Evolutionary conservation across 2,113 vertebrate genomes (phyloP), one percentile per base, ranked within the genome.

Genomic region (Chaenocephalus aceratus): DNA sequence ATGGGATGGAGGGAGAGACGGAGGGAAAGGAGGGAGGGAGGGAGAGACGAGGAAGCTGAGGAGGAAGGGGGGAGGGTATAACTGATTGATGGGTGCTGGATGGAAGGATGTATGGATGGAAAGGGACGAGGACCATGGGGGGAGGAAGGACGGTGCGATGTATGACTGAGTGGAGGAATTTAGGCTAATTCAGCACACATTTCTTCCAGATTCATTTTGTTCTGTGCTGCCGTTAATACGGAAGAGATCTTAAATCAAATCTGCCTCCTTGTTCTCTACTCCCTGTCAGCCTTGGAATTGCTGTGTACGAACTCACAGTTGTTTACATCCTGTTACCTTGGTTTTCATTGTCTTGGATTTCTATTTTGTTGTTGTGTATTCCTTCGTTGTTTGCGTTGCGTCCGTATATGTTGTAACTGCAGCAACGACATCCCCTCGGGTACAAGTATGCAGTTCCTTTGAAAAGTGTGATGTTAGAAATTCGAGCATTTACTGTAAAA

Each of bases 101-200:
- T 80, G 56, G 62, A 86, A 87, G 60, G 82, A 69, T 51, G 70
- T 61, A 62, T 80, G 81, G 77, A 87, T 83, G 81, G 81, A 82
- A 49, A 63, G 10, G 45, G 58, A 34, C 16, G 21, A 57, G 44
- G 63, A 23, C 71, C 71, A 61, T 1, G 36, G 49, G 45, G 16
- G 65, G 45, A 77, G 67, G 45, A 26, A 69, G 56, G 49, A 15
- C 0, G 18, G 68, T 15, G 62, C 21, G 70, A 80, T 51, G 13
- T 21, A 48, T 10, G 21, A 21, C 21, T 21, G 71, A 71, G 78
- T 36, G 57, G 13, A 75, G 61, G 77, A 79, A 86, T 77, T 72
- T 23, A 7, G 80, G 30, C 49, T 36, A 30, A 30, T 30, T 30
- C 30, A 30, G 30, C 30, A 30, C 30, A 30, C 30, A 3, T 30